Evolutionary conservation across 2,888 invertebrate genomes (phyloP).

Genomic region (Odontocerum albicorne): DNA sequence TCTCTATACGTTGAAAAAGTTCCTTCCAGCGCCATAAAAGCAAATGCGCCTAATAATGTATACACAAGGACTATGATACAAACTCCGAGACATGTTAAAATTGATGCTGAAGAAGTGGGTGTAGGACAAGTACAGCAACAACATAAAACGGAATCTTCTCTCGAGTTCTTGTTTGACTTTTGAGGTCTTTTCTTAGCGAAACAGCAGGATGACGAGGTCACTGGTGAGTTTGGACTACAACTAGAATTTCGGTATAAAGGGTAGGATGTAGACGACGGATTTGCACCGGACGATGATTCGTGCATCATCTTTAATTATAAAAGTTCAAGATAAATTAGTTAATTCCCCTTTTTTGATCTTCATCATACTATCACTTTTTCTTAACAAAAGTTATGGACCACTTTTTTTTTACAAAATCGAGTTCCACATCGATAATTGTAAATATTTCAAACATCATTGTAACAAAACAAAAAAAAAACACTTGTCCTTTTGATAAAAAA

Average conservation of each 20-base stretch:
- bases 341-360: too few species aligned
- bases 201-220: constrained; percentile 32
- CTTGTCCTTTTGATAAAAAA: too few species aligned
- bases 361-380: too few species aligned
- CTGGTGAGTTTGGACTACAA: constrained; percentile 23
- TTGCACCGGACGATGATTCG: constrained; percentile 32
- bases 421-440: too few species aligned
- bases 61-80: constrained; percentile 87
- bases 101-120: constrained; percentile 54
- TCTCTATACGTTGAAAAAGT: constrained; percentile 51
- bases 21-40: constrained; percentile 85
- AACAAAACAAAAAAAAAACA: too few species aligned
- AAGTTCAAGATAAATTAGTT: too few species aligned
- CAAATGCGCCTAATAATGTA: constrained; percentile 88
- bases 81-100: constrained; percentile 79
- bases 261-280: constrained; percentile 34
- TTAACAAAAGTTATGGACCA: too few species aligned
- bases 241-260: constrained; percentile 27
- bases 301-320: constrained; percentile 36
- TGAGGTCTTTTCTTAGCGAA: constrained; percentile 22
- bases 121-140: constrained; percentile 61
- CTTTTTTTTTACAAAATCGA: too few species aligned
- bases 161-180: constrained; percentile 18
- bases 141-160: constrained; percentile 43
- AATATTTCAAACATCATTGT: too few species aligned